Conservation (phyloP, 2,113 vertebrate genomes). For the Setophaga coronata region DNA sequence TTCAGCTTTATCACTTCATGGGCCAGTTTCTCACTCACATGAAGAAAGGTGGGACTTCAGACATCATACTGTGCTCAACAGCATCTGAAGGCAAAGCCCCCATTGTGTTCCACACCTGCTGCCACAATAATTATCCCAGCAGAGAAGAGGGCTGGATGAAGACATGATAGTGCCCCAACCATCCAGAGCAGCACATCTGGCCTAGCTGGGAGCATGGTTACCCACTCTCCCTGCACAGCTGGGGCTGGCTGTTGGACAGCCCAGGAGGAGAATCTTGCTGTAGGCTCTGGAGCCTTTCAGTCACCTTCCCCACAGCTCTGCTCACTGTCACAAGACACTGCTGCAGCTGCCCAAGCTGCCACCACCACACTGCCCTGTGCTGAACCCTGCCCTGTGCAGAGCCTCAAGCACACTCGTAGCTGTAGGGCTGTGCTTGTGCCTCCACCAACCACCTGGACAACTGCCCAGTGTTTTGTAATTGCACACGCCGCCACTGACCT, state of each 20-base stretch:
- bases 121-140: background rate
- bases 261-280: background rate
- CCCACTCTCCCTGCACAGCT: background rate
- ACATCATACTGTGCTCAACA: background rate
- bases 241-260: background rate
- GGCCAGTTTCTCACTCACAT: background rate
- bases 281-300: background rate
- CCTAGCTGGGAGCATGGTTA: background rate
- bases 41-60: background rate
- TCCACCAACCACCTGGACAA: background rate
- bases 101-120: background rate
- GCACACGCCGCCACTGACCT: background rate
- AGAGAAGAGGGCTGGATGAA: background rate
- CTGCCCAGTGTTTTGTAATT: conserved; percentile 9
- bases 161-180: background rate
- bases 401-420: background rate
- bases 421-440: background rate
- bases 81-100: background rate
- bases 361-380: background rate
- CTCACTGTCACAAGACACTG: background rate
- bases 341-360: background rate
- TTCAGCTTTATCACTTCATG: background rate
- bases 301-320: background rate
- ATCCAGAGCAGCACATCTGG: background rate
- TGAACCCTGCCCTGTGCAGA: background rate